phyloP scores from a whole-genome alignment of 2,113 vertebrate genomes.

The Corapipo altera region DNA sequence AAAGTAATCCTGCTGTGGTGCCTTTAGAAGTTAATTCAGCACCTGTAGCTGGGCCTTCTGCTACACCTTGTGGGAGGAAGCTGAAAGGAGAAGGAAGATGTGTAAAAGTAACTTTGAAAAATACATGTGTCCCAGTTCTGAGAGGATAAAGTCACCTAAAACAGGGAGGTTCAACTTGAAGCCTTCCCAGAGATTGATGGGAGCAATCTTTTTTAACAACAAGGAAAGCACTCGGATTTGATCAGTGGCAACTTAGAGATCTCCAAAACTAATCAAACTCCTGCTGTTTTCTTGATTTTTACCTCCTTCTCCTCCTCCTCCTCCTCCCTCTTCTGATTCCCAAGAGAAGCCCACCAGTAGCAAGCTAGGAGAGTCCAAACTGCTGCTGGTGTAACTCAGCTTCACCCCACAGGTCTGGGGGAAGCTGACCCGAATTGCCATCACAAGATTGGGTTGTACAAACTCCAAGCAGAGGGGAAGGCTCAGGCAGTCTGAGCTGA shows the following conservation, averaged over 20 bases:
- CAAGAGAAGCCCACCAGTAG: background rate
- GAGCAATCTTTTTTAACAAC: background rate
- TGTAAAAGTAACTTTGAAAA: background rate
- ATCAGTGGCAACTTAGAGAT: constrained; percentile 5
- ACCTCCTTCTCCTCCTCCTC: background rate
- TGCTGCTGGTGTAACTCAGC: background rate
- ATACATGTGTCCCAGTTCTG: background rate
- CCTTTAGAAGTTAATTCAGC: background rate
- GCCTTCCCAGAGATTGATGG: constrained; percentile 32
- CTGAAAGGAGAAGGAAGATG: background rate
- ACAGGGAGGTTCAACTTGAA: background rate
- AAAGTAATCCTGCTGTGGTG: background rate
- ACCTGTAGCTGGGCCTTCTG: background rate
- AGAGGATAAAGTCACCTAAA: background rate
- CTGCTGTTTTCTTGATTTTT: background rate
- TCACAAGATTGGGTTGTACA: background rate
- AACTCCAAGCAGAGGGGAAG: background rate
- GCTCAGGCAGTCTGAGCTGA: background rate
- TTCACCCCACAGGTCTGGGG: background rate
- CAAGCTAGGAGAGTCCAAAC: background rate
- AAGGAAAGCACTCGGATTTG: constrained; percentile 18
- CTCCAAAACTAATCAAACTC: constrained; percentile 22
- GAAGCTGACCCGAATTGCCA: background rate
- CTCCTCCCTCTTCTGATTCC: background rate
- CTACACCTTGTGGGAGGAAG: background rate